Evolutionary conservation across 1,140 invertebrate genomes (phyloP), one percentile per base, ranked within the genome.

Genomic region (Trachymyrmex septentrionalis): DNA sequence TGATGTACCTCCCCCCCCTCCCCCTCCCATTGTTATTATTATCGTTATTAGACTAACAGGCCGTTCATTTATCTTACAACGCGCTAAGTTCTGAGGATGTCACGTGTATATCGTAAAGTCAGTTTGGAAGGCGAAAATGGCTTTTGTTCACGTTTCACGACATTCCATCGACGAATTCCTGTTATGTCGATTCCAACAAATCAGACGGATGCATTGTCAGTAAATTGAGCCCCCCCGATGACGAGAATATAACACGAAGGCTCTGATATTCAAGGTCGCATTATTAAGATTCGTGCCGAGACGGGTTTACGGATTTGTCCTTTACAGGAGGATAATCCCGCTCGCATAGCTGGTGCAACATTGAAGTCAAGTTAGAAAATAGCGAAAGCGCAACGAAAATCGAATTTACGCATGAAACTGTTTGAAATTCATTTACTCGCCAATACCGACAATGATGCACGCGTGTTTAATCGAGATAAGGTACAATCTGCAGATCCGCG

Each of bases 201-300:
- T 44, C 64, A 38, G 21, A 19, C 34, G 44, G 2, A n/a, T n/a
- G 21, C 73, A 63, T 21, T 78, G 86, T 71, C 64, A 72, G 72
- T 9, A 48, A 48, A 64, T 80, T 53, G 73, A 80, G 73, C 21
- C 38, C 76, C 21, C 38, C 76, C 77, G 85, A 71, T 73, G 88
- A 91, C 66, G 72, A 88, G 90, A 86, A 50, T 64, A 53, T 78
- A 82, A 59, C 38, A n/a, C 64, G 73, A 91, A 86, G 67, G 63
- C 85, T 86, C 78, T 86, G 90, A 87, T 24, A 69, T 85, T 87
- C 89, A 91, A 91, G 87, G 85, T 86, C 84, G 80, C n/a, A 85
- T 81, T 87, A 86, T 90, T 88, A 86, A 80, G 34, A 86, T 85
- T 78, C 73, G 88, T 19, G 69, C 75, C 38, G 34, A 53, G 85